These are phyloP conservation scores for Siderastrea radians DNA, from an alignment of 92 coral and sea anemone genomes.

Conservation along the genomic window DNA sequence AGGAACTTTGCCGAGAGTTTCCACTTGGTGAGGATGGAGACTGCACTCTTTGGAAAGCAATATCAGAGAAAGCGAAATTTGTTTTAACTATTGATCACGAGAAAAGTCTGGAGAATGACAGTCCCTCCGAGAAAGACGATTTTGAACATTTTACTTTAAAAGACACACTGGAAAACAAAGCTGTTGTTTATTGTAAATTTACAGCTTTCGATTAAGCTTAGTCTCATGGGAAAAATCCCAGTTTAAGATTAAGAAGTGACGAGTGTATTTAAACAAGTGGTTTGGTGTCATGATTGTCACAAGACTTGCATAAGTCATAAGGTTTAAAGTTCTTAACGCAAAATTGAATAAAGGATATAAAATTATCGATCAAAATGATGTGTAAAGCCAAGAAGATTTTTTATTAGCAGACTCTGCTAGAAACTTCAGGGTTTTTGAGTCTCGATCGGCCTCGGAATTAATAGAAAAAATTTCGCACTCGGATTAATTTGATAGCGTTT, in stretches of 20 bases:
- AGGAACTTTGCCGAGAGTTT: conserved; percentile 30
- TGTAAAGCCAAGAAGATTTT: too few species aligned
- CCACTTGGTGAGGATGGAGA: neutral
- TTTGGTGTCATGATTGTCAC: neutral
- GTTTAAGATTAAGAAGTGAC: neutral
- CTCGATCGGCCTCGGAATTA: too few species aligned
- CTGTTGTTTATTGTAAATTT: conserved; percentile 16
- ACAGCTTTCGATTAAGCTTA: conserved; percentile 3
- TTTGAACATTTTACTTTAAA: conserved; percentile 17
- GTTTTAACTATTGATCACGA: conserved; percentile 62
- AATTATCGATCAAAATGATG: too few species aligned
- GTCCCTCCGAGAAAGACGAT: conserved; percentile 32
- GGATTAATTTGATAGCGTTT: too few species aligned
- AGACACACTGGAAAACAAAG: conserved; percentile 27
- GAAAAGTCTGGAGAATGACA: neutral
- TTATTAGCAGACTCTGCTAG: too few species aligned
- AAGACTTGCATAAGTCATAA: neutral
- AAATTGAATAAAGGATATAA: too few species aligned
- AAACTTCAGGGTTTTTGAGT: too few species aligned
- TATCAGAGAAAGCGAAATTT: conserved; percentile 71
- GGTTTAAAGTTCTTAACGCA: neutral
- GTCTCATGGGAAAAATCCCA: neutral
- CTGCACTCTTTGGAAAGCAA: conserved; percentile 57
- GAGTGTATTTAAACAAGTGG: neutral
- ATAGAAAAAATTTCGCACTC: too few species aligned